Conservation (phyloP, 2,113 vertebrate species). For the Callochromis pleurospilus region DNA sequence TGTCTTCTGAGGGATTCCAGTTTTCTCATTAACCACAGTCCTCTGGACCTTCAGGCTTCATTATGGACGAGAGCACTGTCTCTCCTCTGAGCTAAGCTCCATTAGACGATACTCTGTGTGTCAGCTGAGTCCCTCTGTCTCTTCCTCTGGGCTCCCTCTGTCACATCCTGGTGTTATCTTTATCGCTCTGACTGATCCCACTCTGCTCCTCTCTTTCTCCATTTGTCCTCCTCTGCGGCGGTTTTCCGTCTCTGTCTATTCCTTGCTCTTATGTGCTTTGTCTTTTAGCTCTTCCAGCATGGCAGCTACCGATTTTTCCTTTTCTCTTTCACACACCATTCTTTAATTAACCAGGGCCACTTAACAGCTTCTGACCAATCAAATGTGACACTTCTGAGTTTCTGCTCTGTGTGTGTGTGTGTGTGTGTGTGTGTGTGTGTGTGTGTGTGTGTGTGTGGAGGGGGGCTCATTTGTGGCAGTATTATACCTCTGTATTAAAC, state of each 20-base stretch:
- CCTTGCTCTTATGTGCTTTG: background rate
- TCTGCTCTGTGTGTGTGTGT: background rate
- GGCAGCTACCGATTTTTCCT: background rate
- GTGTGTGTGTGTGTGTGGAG: background rate
- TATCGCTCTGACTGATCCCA: constrained; percentile 16
- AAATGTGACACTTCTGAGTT: background rate
- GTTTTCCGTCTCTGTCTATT: background rate
- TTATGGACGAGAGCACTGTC: background rate
- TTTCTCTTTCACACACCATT: background rate
- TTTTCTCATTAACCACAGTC: background rate
- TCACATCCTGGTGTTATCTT: constrained; percentile 32
- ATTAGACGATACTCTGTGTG: constrained; percentile 11
- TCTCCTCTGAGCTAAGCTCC: constrained; percentile 10
- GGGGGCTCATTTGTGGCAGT: background rate
- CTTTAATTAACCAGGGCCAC: background rate
- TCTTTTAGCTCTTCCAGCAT: background rate
- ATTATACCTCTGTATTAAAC: background rate
- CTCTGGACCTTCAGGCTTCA: constrained; percentile 17
- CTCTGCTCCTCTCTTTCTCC: background rate
- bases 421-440: background rate
- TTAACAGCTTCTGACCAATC: background rate
- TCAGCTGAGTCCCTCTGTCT: constrained; percentile 2
- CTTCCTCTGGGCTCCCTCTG: constrained; percentile 5
- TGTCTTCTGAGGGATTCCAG: background rate
- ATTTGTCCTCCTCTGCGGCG: background rate